Evolutionary conservation across 2,797 vertebrate species (phyloP).

Genomic region (Catharus ustulatus): DNA sequence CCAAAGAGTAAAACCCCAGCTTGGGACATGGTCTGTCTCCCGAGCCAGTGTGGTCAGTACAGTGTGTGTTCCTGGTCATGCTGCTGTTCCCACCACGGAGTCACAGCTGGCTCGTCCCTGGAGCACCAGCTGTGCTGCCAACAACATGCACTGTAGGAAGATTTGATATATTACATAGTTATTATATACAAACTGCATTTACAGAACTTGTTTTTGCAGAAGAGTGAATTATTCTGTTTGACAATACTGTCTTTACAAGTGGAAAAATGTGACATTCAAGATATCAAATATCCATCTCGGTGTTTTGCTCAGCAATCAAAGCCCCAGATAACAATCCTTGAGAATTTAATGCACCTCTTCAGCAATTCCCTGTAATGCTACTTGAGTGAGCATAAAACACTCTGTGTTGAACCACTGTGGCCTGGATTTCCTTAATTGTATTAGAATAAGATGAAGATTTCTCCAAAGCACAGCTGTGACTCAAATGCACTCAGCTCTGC

Average conservation of each 20-base stretch:
- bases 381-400: not conserved
- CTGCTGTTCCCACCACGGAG: accelerated
- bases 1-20: not conserved
- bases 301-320: not conserved
- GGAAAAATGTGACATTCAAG: not conserved
- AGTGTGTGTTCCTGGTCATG: not conserved
- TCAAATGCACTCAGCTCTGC: not conserved
- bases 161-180: not conserved
- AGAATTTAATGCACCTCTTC: not conserved
- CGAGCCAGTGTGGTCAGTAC: not conserved
- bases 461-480: not conserved
- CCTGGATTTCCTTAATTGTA: constrained; percentile 31
- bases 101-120: not conserved
- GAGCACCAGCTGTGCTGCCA: not conserved
- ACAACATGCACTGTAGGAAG: not conserved
- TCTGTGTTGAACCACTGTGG: not conserved
- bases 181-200: not conserved
- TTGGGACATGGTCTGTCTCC: not conserved
- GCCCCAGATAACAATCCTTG: not conserved
- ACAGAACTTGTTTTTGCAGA: not conserved
- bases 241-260: not conserved
- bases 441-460: constrained; percentile 19
- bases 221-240: not conserved
- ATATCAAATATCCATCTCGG: not conserved
- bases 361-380: not conserved